These are phyloP conservation scores for Nasalis larvatus DNA, from an alignment of 2,113 vertebrate species.

Conservation along the genomic window DNA sequence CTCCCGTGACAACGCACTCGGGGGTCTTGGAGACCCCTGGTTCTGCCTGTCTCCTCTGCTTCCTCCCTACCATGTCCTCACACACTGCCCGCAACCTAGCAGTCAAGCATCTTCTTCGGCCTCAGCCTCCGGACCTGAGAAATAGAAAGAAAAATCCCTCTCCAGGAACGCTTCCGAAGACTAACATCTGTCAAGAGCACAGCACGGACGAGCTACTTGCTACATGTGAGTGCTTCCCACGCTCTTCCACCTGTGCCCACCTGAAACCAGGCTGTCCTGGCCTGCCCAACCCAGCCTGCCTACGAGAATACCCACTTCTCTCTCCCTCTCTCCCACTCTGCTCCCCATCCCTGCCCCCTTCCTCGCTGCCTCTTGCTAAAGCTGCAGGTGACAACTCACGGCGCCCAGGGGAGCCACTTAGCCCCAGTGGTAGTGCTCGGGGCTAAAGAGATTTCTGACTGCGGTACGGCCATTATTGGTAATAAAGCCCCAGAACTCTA, in stretches of 20 bases:
- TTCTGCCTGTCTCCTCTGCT: not conserved
- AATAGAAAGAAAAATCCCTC: not conserved
- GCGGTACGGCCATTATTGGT: constrained; percentile 62
- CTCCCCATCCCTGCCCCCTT: not conserved
- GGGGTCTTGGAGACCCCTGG: not conserved
- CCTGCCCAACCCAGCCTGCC: not conserved
- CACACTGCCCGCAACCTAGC: accelerated
- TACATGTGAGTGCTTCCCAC: accelerated
- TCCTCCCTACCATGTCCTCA: not conserved
- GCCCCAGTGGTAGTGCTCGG: constrained; percentile 65
- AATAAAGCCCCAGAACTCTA: constrained; percentile 69
- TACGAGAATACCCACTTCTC: not conserved
- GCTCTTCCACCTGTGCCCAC: not conserved
- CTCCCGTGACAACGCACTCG: accelerated
- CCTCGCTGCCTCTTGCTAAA: not conserved
- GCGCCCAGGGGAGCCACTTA: constrained; percentile 69
- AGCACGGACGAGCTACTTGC: too few species aligned
- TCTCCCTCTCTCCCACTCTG: not conserved
- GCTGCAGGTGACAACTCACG: constrained; percentile 2
- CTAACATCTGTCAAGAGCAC: not conserved
- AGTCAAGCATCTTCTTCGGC: not conserved
- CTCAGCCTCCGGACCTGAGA: not conserved
- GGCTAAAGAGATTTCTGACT: constrained; percentile 70
- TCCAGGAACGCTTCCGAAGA: not conserved
- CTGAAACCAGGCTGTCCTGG: not conserved